Percentiles rank a stretch among this genome's conserved stretches.
These are phyloP conservation scores for Pedicia rivosa DNA, from an alignment of 2,888 invertebrate genomes.

Conservation along the genomic window DNA sequence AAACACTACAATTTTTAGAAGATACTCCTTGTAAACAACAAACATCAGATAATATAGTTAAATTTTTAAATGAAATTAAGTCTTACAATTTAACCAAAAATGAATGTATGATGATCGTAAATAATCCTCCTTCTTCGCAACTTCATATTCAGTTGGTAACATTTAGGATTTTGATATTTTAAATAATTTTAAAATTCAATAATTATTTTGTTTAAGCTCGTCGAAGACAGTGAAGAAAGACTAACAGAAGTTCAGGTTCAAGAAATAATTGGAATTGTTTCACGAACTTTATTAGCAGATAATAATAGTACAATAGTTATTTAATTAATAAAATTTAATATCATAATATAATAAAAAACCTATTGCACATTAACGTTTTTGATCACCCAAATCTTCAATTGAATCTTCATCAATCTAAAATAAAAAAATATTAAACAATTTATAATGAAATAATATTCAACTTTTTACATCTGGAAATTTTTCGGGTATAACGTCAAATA, in stretches of 20 bases:
- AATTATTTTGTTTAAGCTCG: too few species aligned
- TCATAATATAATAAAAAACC: not conserved
- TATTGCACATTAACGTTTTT: conserved; percentile 52
- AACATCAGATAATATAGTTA: conserved; percentile 42
- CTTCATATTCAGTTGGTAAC: conserved; percentile 79
- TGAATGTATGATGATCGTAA: conserved; percentile 75
- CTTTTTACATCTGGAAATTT: conserved; percentile 98
- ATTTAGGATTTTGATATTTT: too few species aligned
- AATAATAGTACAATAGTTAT: too few species aligned
- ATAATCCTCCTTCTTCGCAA: conserved; percentile 65
- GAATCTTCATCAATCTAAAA: conserved; percentile 87
- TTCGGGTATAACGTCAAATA: conserved; percentile 94
- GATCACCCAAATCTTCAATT: conserved; percentile 85
- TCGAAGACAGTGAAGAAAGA: conserved; percentile 84
- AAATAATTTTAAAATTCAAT: too few species aligned
- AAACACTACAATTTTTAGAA: conserved; percentile 69
- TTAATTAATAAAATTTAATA: conserved; percentile 5
- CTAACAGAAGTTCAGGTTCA: conserved; percentile 69
- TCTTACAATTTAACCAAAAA: conserved; percentile 61
- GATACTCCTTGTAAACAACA: conserved; percentile 60
- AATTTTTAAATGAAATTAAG: conserved; percentile 52
- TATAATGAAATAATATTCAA: too few species aligned
- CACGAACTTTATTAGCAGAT: conserved; percentile 23
- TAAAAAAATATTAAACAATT: too few species aligned
- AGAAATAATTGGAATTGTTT: conserved; percentile 47